Evolutionary conservation across 2,797 vertebrate genomes (phyloP).

Genomic region (Scarus forsteni): DNA sequence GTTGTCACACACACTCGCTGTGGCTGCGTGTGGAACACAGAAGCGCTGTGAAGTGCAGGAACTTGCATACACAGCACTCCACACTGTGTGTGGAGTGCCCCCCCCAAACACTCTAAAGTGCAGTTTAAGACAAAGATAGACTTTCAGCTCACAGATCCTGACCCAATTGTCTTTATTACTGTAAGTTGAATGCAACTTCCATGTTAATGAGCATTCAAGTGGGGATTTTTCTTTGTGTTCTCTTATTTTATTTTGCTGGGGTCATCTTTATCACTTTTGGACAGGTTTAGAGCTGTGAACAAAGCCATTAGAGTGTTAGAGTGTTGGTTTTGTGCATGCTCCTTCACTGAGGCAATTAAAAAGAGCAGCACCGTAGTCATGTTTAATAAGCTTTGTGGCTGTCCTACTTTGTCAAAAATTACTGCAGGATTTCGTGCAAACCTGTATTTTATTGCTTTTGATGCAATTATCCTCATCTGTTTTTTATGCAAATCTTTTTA

Average conservation of each 20-base stretch:
- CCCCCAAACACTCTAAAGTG: neutral
- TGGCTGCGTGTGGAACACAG: no score
- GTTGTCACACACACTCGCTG: no score
- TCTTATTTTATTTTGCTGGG: neutral
- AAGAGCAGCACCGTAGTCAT: neutral
- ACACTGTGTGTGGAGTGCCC: no score
- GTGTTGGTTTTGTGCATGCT: neutral
- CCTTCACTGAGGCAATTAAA: neutral
- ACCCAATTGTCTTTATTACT: neutral
- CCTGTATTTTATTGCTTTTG: no score
- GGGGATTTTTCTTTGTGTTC: neutral
- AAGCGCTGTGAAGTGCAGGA: no score
- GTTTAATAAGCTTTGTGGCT: neutral
- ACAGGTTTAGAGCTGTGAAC: neutral
- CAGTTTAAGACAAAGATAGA: slow-evolving; percentile 2
- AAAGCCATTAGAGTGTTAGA: neutral
- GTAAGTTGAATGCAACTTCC: neutral
- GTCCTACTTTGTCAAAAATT: neutral
- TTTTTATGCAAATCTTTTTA: no score
- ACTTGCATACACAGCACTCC: no score
- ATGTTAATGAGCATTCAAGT: slow-evolving; percentile 8
- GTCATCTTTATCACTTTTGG: slow-evolving; percentile 7
- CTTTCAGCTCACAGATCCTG: slow-evolving; percentile 25
- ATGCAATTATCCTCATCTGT: no score
- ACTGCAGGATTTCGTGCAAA: no score